Evolutionary conservation across 2,888 invertebrate genomes (phyloP).

Genomic region (Athetis lepigone): DNA sequence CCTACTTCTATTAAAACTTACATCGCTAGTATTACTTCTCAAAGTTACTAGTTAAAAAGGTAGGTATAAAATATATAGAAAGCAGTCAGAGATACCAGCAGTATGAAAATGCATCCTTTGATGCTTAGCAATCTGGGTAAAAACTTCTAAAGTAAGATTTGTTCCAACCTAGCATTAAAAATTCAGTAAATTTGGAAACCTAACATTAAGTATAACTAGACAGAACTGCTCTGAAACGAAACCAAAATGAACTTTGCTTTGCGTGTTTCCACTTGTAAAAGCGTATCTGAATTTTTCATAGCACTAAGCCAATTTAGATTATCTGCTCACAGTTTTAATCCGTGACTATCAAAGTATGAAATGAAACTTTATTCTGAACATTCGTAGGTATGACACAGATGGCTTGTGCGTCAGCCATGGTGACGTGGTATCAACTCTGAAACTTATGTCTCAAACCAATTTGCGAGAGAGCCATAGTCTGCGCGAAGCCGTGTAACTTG

Average conservation of each 20-base stretch:
- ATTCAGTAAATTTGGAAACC: not conserved
- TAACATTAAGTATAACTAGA: not conserved
- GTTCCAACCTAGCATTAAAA: not conserved
- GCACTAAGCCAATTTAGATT: slow-evolving; percentile 32
- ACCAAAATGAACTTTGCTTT: not conserved
- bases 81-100: not conserved
- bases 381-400: slow-evolving; percentile 31
- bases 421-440: slow-evolving; percentile 67
- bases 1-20: slow-evolving; percentile 5
- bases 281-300: slow-evolving; percentile 14
- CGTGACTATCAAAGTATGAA: slow-evolving; percentile 25
- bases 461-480: slow-evolving; percentile 70
- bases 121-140: not conserved
- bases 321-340: slow-evolving; percentile 28
- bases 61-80: too few species aligned
- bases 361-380: slow-evolving; percentile 32
- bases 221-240: slow-evolving; percentile 1
- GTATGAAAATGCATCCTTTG: not conserved
- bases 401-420: slow-evolving; percentile 19
- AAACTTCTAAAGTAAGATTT: not conserved
- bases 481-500: slow-evolving; percentile 64
- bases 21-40: not conserved
- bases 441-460: slow-evolving; percentile 74
- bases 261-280: slow-evolving; percentile 17
- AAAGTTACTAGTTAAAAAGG: not conserved